Evolutionary conservation across 1,140 invertebrate genomes (phyloP), one percentile per base, ranked within the genome.

Genomic region (Delia radicum): DNA sequence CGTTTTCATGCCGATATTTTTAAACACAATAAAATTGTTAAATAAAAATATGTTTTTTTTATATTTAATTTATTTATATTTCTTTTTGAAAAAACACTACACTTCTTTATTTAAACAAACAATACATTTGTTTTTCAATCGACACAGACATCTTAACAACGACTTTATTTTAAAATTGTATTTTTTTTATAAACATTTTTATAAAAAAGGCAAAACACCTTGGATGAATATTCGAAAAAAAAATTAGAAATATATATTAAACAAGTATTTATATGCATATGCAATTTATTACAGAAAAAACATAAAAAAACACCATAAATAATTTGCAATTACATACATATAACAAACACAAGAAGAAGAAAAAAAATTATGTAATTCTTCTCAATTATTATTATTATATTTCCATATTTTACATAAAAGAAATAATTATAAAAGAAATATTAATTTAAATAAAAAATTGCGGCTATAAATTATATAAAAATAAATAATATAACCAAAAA

Each of bases 401-500:
- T 69, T 69, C 29, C n/a, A 69, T 31, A 69, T 69, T 69, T 69
- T 69, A 69, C 65, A 69, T 21, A 69, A 26, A 69, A 65, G 10
- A 29, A 67, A 29, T n/a, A n/a, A n/a, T n/a, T n/a, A n/a, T n/a
- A n/a, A n/a, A 67, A 67, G 8, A 69, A 69, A 67, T 29, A 28
- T 31, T 31, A 29, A 67, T 29, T n/a, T 33, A 69, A 69, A 69
- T 18, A 24, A 69, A 69, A n/a, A 69, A 27, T 29, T 69, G 65
- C 65, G 65, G 65, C 65, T 69, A 69, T 69, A 33, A 69, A 69
- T 69, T 69, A 69, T 69, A 69, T 69, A 33, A 28, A 69, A 69
- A 24, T 27, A 63, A 63, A n/a, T n/a, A n/a, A n/a, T n/a, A n/a
- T 13, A 28, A 27, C 26, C 2, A 27, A 63, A 63, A 21, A 69